phyloP scores from a whole-genome alignment of 2,888 invertebrate species.

The Halictus ligatus region DNA sequence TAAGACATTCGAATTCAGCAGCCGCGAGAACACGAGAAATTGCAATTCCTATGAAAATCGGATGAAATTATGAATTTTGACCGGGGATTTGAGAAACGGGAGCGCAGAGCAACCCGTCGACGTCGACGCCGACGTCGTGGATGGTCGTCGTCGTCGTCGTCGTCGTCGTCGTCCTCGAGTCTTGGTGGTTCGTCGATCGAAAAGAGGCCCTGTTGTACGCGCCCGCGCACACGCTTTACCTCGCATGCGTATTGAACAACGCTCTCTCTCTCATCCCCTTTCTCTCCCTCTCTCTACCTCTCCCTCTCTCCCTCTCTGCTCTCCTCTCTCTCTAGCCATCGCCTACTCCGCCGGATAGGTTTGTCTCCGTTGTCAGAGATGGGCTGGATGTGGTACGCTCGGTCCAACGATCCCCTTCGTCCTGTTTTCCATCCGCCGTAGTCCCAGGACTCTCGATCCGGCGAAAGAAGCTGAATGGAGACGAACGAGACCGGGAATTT shows the following conservation, averaged over 20 bases:
- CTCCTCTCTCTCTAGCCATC: not conserved
- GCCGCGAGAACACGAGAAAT: not conserved
- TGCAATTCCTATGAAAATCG: not conserved
- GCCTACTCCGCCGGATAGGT: not conserved
- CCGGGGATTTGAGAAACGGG: not conserved
- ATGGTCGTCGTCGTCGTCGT: conserved; percentile 34
- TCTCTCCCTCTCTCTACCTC: not conserved
- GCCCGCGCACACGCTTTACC: conserved; percentile 78
- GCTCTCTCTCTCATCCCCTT: conserved; percentile 8
- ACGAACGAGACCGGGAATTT: conserved; percentile 43
- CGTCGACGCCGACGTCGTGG: conserved; percentile 29
- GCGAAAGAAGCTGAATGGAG: conserved; percentile 32
- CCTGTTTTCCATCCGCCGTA: not conserved
- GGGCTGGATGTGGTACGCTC: not conserved
- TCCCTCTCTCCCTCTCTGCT: not conserved
- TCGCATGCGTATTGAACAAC: conserved; percentile 83
- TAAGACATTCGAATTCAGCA: not conserved
- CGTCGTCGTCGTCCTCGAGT: conserved; percentile 32
- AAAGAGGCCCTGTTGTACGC: conserved; percentile 78
- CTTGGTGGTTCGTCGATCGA: conserved; percentile 80
- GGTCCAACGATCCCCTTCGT: conserved; percentile 6
- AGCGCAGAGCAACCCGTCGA: conserved; percentile 7
- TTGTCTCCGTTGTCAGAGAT: not conserved
- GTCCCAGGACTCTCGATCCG: conserved; percentile 12
- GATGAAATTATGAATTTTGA: not conserved